A percentile compares a stretch with the other conserved stretches of the same genome.
phyloP scores from a whole-genome alignment of 2,888 invertebrate species.

The Melieria omissa region DNA sequence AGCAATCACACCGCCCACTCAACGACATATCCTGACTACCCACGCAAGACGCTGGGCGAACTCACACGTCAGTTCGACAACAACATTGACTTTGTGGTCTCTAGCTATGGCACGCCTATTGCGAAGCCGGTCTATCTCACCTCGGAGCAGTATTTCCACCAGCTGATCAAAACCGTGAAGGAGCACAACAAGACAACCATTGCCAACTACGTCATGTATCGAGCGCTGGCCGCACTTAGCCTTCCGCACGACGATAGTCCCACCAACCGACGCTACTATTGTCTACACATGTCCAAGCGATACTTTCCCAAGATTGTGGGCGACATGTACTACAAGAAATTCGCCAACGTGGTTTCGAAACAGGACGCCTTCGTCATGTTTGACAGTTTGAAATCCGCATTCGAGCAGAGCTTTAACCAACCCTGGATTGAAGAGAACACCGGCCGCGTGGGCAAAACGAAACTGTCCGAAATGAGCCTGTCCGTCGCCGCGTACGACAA shows the following conservation, averaged over 20 bases:
- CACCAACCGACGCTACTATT: slow-evolving; percentile 40
- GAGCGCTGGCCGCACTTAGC: slow-evolving; percentile 50
- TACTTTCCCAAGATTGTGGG: slow-evolving; percentile 57
- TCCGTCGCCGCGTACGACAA: slow-evolving; percentile 46
- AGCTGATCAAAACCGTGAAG: slow-evolving; percentile 52
- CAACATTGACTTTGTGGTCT: slow-evolving; percentile 53
- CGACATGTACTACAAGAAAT: slow-evolving; percentile 56
- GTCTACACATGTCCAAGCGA: slow-evolving; percentile 49
- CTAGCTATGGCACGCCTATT: slow-evolving; percentile 50
- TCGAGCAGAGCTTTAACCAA: slow-evolving; percentile 48
- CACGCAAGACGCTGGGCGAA: slow-evolving; percentile 52
- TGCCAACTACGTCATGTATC: slow-evolving; percentile 64
- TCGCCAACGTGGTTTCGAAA: slow-evolving; percentile 43
- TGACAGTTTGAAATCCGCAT: slow-evolving; percentile 46
- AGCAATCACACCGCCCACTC: slow-evolving; percentile 23
- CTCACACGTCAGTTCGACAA: slow-evolving; percentile 47
- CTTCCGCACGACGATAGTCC: slow-evolving; percentile 47
- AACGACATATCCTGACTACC: slow-evolving; percentile 47
- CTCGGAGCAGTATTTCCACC: slow-evolving; percentile 54
- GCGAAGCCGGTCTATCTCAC: slow-evolving; percentile 59
- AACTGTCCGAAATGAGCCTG: slow-evolving; percentile 50
- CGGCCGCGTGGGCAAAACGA: slow-evolving; percentile 53
- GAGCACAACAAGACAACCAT: slow-evolving; percentile 51
- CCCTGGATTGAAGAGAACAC: slow-evolving; percentile 59
- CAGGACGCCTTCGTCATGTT: slow-evolving; percentile 50